These are phyloP conservation scores for Drosophila santomea DNA, from an alignment of 1,140 invertebrate species.

Conservation along the genomic window DNA sequence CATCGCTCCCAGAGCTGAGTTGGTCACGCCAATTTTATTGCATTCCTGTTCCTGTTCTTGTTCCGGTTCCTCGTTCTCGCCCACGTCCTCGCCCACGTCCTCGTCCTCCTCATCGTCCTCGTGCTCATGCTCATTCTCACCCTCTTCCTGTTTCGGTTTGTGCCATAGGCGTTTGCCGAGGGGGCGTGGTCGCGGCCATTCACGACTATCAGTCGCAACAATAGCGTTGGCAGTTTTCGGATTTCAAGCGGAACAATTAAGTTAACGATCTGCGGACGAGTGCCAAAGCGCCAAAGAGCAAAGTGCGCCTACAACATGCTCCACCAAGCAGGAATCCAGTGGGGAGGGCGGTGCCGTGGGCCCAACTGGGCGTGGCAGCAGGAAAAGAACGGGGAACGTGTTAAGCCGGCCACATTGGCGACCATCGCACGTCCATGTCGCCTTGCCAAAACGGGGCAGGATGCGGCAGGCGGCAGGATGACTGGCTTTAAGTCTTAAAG, in stretches of 20 bases:
- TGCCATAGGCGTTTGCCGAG: neutral
- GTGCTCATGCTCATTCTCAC: constrained; percentile 6
- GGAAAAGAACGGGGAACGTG: constrained; percentile 33
- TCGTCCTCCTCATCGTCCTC: neutral
- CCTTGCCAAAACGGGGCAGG: neutral
- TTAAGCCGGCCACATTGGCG: constrained; percentile 50
- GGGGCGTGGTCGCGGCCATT: constrained; percentile 28
- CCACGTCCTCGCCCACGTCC: neutral
- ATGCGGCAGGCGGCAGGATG: too few species aligned
- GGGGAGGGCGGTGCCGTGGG: neutral
- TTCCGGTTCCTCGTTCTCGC: constrained; percentile 1
- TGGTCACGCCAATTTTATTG: constrained; percentile 80
- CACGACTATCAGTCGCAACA: constrained; percentile 74
- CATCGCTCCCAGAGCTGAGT: constrained; percentile 42
- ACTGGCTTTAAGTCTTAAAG: constrained; percentile 41
- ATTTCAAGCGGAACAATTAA: constrained; percentile 82
- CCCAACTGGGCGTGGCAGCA: constrained; percentile 11
- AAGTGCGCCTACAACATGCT: constrained; percentile 62
- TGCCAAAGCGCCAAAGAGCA: constrained; percentile 63
- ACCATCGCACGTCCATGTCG: constrained; percentile 32
- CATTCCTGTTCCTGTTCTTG: constrained; percentile 60
- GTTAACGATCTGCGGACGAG: constrained; percentile 78
- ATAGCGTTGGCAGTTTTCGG: constrained; percentile 74
- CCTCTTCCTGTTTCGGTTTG: neutral
- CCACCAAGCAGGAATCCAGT: neutral